Conservation (phyloP, 2,797 vertebrate species). For the Podarcis lilfordi region DNA sequence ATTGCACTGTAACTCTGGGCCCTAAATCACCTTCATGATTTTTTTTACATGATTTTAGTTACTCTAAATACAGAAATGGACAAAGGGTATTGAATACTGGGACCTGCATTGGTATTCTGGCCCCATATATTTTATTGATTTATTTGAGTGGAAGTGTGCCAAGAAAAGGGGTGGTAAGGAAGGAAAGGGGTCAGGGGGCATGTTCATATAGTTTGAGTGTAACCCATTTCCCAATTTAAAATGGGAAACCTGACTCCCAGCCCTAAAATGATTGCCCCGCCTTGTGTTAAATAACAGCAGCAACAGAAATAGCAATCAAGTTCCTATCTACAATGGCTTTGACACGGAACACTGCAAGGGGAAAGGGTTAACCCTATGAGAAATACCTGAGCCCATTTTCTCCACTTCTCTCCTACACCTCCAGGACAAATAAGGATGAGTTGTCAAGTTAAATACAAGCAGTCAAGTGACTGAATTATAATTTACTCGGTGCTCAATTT, state of each 20-base stretch:
- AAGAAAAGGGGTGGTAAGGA: not conserved
- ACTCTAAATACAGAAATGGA: not conserved
- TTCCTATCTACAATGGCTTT: not conserved
- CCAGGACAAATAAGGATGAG: conserved; percentile 81
- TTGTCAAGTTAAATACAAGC: conserved; percentile 85
- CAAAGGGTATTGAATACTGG: not conserved
- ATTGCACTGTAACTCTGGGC: not conserved
- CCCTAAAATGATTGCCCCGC: too few relatives aligned
- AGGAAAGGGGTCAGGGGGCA: not conserved
- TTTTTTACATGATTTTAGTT: not conserved
- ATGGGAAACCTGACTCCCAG: not conserved
- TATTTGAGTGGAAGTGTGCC: not conserved
- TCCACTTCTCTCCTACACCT: conserved; percentile 70
- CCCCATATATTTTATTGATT: not conserved
- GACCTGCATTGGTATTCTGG: not conserved
- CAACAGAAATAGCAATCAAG: rapidly evolving
- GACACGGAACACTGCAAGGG: not conserved
- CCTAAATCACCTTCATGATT: not conserved
- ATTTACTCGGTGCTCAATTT: conserved; percentile 91
- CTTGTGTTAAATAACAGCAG: rapidly evolving
- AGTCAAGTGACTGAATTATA: conserved; percentile 94
- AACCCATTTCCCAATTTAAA: not conserved
- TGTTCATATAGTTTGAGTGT: not conserved
- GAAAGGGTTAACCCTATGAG: conserved; percentile 66
- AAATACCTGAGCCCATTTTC: conserved; percentile 69